Conservation (phyloP, 2,113 vertebrate genomes). For the Zosterops pallidus region DNA sequence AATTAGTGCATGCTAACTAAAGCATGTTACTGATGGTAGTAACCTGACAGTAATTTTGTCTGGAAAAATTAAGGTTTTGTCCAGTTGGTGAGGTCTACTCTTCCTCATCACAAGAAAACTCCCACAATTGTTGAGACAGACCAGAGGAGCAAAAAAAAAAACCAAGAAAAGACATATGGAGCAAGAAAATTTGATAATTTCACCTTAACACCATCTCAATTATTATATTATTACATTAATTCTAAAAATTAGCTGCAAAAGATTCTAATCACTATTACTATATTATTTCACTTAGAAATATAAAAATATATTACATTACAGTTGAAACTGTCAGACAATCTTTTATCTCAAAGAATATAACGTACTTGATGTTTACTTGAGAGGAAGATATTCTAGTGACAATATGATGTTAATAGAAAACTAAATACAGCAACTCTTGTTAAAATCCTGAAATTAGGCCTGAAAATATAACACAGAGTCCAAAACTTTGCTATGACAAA, state of each 20-base stretch:
- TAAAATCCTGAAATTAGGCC: neutral
- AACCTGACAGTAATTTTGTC: neutral
- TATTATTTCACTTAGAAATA: neutral
- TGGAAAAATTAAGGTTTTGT: neutral
- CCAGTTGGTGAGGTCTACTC: neutral
- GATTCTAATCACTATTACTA: neutral
- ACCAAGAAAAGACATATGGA: neutral
- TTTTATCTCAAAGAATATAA: neutral
- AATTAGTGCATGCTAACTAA: neutral
- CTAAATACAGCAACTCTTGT: neutral
- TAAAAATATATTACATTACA: neutral
- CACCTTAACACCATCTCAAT: neutral
- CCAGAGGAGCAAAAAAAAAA: neutral
- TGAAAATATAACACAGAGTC: neutral
- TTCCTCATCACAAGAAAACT: neutral
- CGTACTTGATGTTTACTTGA: neutral
- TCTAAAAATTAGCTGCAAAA: neutral
- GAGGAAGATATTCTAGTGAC: neutral
- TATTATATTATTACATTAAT: neutral
- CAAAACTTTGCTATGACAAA: neutral
- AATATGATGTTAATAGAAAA: neutral
- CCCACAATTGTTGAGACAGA: neutral
- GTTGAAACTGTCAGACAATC: neutral
- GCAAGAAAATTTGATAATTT: neutral
- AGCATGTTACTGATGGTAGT: neutral